Base-by-base conservation (phyloP, 2,113 vertebrate species). In the Microcebus tavaratra region DNA sequence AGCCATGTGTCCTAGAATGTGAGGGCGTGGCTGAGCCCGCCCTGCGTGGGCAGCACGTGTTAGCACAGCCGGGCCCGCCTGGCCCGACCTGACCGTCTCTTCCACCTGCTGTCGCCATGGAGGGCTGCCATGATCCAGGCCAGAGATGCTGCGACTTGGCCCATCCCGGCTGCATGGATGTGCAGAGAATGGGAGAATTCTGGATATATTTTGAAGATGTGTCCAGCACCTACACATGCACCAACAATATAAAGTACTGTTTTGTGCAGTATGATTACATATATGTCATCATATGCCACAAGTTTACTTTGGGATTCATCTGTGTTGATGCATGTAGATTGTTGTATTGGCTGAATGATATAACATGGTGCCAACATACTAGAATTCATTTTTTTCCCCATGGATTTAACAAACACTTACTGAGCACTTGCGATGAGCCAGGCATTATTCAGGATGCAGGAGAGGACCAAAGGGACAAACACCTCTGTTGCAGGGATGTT, bases 141-240 rank as follows among this genome's bases (percentile, higher is more conserved):
- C 21, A 11, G 84, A 59, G 55, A 34, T 39, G 31, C 50, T 9
- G 27, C 20, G 9, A 39, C 14, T 27, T 12, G 55, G 42, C 25
- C 25, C 21, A 1, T 34, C 13, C 0, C 3, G 85, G 29, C 8
- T 27, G 27, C 5, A 2, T 34, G 53, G 42, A 23, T 1, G 3
- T 13, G 18, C 9, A 14, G 17, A 48, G 39, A 50, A n/a, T 1
- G 12, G n/a, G 12, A n/a, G 15, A 55, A 65, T 55, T 53, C 10
- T 8, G 11, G 10, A 5, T 27, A 6, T 29, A 25, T 63, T 80
- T 36, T 61, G 63, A 87, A 59, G 50, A 42, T 20, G 15, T 63
- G 29, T n/a, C 10, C 10, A 29, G 12, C 53, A 11, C 48, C 67
- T 55, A n/a, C 23, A 13, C 27, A 9, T 55, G 29, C 45, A 34